These are phyloP conservation scores for Rhineura floridana DNA, from an alignment of 2,113 vertebrate genomes.

Conservation along the genomic window DNA sequence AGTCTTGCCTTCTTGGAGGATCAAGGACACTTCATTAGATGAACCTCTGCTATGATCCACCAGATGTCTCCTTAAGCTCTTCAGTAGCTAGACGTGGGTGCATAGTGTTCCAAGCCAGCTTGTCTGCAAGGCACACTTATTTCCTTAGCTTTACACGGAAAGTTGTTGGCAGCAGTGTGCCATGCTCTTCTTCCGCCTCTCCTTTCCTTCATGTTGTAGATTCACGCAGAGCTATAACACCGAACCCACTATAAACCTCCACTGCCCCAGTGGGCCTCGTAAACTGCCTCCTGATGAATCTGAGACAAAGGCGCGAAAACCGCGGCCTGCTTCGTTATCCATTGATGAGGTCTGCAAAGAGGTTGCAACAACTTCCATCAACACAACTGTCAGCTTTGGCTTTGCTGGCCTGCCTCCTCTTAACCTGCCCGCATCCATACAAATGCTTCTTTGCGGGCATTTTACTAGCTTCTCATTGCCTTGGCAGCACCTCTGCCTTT, in stretches of 20 bases:
- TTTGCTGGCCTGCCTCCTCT: background rate
- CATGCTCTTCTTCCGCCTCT: background rate
- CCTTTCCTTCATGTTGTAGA: background rate
- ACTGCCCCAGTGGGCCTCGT: constrained; percentile 1
- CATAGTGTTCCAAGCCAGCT: background rate
- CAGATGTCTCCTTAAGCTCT: too few relatives aligned
- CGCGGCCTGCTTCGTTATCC: constrained; percentile 36
- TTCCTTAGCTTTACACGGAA: accelerated
- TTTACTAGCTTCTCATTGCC: background rate
- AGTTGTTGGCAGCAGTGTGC: accelerated
- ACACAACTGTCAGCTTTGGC: background rate
- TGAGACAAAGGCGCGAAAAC: background rate
- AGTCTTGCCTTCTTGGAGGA: too few relatives aligned
- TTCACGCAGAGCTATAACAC: accelerated
- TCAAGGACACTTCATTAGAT: too few relatives aligned
- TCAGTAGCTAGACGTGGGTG: too few relatives aligned
- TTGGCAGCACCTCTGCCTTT: background rate
- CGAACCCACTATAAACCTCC: constrained; percentile 27
- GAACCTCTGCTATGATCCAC: too few relatives aligned
- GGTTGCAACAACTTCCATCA: background rate
- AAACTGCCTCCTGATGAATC: background rate
- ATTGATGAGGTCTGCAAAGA: constrained; percentile 24
- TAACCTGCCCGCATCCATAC: background rate
- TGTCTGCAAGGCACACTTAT: background rate
- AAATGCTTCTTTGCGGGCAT: background rate